A percentile compares a stretch with the other conserved stretches of the same genome.
Conservation (phyloP, 2,113 vertebrate species). For the Grammomys surdaster region DNA sequence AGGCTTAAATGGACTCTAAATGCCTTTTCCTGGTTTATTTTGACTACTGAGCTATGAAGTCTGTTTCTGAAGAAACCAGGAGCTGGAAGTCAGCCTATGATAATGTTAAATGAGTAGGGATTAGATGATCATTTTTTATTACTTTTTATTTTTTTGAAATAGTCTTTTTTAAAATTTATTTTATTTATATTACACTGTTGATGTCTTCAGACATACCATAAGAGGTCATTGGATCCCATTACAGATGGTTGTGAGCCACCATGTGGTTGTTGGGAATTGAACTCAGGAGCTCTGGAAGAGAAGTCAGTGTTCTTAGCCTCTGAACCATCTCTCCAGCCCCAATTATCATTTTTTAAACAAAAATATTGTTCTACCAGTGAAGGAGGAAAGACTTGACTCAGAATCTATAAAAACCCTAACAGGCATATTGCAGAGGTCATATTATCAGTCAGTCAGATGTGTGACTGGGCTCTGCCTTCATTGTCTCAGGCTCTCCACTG, state of each 20-base stretch:
- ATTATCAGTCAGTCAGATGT: background rate
- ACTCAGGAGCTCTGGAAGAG: too few species aligned
- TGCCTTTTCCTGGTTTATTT: slow-evolving; percentile 22
- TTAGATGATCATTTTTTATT: background rate
- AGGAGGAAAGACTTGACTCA: background rate
- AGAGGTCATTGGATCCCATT: background rate
- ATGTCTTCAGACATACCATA: too few species aligned
- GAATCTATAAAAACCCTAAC: background rate
- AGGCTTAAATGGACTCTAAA: background rate
- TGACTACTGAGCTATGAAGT: background rate
- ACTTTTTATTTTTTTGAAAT: too few species aligned
- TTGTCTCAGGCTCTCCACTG: background rate
- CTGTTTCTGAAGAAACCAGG: background rate
- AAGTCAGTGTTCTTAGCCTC: too few species aligned
- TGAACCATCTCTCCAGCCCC: too few species aligned
- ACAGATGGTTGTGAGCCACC: too few species aligned
- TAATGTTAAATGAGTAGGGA: background rate
- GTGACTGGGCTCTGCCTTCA: background rate
- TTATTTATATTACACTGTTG: too few species aligned
- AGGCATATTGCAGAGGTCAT: background rate
- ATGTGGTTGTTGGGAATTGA: too few species aligned
- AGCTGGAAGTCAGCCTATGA: background rate
- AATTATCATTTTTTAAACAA: background rate
- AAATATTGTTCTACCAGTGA: background rate
- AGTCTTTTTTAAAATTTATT: too few species aligned